phyloP scores from a whole-genome alignment of 2,113 vertebrate species.

The Crypturellus undulatus region DNA sequence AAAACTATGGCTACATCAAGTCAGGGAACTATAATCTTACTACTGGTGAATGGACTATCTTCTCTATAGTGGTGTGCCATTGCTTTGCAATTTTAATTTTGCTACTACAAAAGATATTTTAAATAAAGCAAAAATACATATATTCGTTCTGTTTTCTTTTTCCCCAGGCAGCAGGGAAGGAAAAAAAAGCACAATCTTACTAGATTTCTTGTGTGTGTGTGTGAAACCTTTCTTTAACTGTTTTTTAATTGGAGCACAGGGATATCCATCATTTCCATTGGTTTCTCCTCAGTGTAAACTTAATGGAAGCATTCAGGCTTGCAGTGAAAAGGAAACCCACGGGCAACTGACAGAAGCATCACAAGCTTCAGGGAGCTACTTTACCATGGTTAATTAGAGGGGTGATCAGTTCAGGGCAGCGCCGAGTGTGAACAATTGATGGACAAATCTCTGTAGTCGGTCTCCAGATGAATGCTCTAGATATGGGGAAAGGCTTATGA shows the following conservation, averaged over 20 bases:
- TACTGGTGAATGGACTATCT: background rate
- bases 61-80: background rate
- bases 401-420: slow-evolving; percentile 63
- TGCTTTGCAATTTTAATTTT: background rate
- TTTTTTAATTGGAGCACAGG: slow-evolving; percentile 44
- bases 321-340: slow-evolving; percentile 35
- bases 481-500: background rate
- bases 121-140: slow-evolving; percentile 6
- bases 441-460: slow-evolving; percentile 28
- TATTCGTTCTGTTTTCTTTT: background rate
- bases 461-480: background rate
- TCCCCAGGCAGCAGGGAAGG: background rate
- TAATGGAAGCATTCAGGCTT: slow-evolving; percentile 65
- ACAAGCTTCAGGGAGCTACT: slow-evolving; percentile 55
- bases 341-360: slow-evolving; percentile 51
- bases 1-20: background rate
- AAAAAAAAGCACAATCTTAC: background rate
- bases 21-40: background rate
- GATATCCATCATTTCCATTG: slow-evolving; percentile 56
- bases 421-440: slow-evolving; percentile 22
- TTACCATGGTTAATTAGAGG: slow-evolving; percentile 69
- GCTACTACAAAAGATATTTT: background rate
- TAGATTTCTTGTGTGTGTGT: background rate
- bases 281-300: slow-evolving; percentile 57
- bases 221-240: slow-evolving; percentile 5